A percentile compares a stretch with the other conserved stretches of the same genome.
These are phyloP conservation scores for Bombus polaris DNA, from an alignment of 1,140 invertebrate genomes.

Conservation along the genomic window DNA sequence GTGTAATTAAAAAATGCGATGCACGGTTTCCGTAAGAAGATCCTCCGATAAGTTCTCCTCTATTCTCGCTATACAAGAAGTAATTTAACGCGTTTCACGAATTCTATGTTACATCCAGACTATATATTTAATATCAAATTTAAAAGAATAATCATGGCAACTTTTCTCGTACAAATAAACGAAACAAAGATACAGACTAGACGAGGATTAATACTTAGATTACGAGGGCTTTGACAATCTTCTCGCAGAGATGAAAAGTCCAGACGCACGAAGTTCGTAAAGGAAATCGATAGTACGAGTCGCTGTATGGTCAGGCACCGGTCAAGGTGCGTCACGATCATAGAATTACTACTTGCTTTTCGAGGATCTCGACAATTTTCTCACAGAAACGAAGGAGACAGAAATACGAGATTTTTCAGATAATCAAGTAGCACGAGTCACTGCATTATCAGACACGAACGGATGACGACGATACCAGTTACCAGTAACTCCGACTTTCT, in stretches of 20 bases:
- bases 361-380: neutral
- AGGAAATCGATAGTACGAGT: neutral
- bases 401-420: neutral
- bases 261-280: neutral
- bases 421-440: conserved; percentile 12
- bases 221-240: neutral
- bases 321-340: too few species aligned
- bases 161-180: neutral
- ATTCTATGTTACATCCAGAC: too few species aligned
- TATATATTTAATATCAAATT: too few species aligned
- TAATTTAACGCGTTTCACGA: neutral
- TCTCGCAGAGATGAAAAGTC: neutral
- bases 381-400: neutral
- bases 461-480: neutral
- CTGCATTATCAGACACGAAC: neutral
- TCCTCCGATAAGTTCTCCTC: neutral
- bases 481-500: neutral
- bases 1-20: conserved; percentile 3
- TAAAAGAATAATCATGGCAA: too few species aligned
- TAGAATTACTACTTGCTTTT: too few species aligned
- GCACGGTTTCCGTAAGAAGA: neutral
- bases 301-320: neutral
- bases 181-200: too few species aligned
- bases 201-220: too few species aligned
- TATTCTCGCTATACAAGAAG: neutral